Conservation (phyloP, 2,113 vertebrate species). For the Onychorhynchus coronatus region DNA sequence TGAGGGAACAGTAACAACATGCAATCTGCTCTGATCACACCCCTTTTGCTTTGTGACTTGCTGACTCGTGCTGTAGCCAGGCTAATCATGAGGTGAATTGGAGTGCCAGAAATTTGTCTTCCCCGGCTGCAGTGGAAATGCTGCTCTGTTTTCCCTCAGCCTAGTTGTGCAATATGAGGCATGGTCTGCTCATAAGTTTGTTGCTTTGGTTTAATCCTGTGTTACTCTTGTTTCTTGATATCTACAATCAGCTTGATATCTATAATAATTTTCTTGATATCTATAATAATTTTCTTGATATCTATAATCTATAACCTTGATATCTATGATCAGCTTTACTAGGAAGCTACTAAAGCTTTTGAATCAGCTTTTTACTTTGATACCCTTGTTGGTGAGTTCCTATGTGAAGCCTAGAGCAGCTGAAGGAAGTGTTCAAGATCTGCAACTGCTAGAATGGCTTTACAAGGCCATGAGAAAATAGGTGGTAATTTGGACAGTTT, state of each 20-base stretch:
- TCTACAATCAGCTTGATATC: neutral
- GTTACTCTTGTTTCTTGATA: neutral
- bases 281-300: too few species aligned
- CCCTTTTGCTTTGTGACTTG: neutral
- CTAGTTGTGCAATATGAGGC: neutral
- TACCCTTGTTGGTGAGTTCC: neutral
- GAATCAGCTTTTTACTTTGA: neutral
- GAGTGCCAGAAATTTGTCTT: constrained; percentile 14
- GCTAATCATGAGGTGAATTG: neutral
- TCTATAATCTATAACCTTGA: too few species aligned
- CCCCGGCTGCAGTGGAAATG: neutral
- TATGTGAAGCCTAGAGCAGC: neutral
- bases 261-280: too few species aligned
- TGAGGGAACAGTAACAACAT: neutral
- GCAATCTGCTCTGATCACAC: neutral
- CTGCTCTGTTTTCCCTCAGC: neutral
- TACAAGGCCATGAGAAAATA: neutral
- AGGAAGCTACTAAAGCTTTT: neutral
- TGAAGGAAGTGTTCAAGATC: neutral
- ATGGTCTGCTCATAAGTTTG: neutral
- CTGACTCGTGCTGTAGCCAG: neutral
- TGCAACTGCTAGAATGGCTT: neutral
- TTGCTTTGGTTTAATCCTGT: neutral
- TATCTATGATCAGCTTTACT: too few species aligned
- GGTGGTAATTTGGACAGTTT: neutral